Evolutionary conservation across 2,797 vertebrate species (phyloP).

Genomic region (Pteronotus mesoamericanus): DNA sequence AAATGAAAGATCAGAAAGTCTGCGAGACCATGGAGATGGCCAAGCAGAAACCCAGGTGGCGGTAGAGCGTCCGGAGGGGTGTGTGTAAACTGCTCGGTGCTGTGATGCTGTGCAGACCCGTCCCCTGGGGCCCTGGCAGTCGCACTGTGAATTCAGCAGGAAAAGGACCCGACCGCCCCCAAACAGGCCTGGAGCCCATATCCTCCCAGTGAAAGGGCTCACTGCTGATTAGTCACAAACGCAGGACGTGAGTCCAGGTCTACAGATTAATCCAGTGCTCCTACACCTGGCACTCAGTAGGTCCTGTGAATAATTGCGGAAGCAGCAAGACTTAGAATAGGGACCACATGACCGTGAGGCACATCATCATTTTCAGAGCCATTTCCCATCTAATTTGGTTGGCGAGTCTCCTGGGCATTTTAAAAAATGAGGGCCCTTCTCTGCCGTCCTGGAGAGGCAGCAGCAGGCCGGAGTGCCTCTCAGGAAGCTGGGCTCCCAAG

Average conservation of each 20-base stretch:
- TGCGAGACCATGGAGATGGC: background rate
- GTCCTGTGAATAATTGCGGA: background rate
- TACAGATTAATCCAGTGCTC: background rate
- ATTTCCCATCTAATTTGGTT: background rate
- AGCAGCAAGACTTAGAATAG: background rate
- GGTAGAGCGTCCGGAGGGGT: background rate
- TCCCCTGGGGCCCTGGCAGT: fast-evolving
- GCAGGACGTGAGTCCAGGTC: background rate
- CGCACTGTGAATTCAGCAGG: background rate
- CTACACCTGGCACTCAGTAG: background rate
- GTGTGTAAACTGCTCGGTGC: background rate
- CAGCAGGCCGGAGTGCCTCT: background rate
- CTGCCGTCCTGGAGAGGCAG: background rate
- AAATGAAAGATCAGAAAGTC: background rate
- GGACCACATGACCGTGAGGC: background rate
- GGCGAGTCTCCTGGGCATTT: background rate
- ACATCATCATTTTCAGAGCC: background rate
- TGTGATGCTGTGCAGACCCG: background rate
- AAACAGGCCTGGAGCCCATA: fast-evolving
- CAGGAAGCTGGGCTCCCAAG: background rate
- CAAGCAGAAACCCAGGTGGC: background rate
- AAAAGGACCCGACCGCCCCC: fast-evolving
- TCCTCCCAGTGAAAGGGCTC: background rate
- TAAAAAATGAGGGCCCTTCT: background rate
- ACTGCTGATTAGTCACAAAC: fast-evolving